A percentile compares a stretch with the other conserved stretches of the same genome.
These are phyloP conservation scores for Mythimna ferrago DNA, from an alignment of 2,888 invertebrate genomes.

Conservation along the genomic window DNA sequence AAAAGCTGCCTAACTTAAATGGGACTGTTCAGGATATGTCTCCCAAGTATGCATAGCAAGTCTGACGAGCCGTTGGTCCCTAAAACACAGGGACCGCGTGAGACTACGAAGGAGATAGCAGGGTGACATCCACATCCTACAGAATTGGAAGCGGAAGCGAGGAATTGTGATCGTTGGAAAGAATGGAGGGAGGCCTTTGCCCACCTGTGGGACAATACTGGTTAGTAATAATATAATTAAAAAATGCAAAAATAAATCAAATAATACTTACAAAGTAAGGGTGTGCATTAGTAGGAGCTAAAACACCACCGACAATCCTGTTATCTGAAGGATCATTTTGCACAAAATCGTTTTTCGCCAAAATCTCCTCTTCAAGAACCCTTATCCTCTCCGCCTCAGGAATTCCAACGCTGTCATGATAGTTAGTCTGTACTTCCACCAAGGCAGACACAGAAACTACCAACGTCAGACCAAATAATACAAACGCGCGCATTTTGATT, in stretches of 20 bases:
- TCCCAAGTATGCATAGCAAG: no score
- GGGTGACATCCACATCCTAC: no score
- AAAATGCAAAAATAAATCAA: background rate
- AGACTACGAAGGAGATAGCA: no score
- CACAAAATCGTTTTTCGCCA: background rate
- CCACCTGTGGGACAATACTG: no score
- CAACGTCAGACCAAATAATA: conserved; percentile 39
- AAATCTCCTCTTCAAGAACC: conserved; percentile 66
- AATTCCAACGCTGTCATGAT: conserved; percentile 75
- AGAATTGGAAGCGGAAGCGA: no score
- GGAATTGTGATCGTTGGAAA: background rate
- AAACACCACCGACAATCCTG: conserved; percentile 77
- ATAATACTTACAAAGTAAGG: conserved; percentile 68
- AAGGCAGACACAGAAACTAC: conserved; percentile 43
- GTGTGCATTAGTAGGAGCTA: conserved; percentile 70
- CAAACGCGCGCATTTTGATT: conserved; percentile 36
- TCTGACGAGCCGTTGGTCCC: no score
- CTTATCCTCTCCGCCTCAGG: conserved; percentile 76
- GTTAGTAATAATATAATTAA: no score
- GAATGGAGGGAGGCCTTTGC: background rate
- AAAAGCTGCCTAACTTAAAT: no score
- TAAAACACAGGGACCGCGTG: no score
- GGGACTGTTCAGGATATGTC: no score
- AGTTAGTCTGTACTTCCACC: conserved; percentile 29
- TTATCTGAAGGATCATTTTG: conserved; percentile 5